phyloP scores from a whole-genome alignment of 2,113 vertebrate genomes.

The Argyrosomus japonicus region DNA sequence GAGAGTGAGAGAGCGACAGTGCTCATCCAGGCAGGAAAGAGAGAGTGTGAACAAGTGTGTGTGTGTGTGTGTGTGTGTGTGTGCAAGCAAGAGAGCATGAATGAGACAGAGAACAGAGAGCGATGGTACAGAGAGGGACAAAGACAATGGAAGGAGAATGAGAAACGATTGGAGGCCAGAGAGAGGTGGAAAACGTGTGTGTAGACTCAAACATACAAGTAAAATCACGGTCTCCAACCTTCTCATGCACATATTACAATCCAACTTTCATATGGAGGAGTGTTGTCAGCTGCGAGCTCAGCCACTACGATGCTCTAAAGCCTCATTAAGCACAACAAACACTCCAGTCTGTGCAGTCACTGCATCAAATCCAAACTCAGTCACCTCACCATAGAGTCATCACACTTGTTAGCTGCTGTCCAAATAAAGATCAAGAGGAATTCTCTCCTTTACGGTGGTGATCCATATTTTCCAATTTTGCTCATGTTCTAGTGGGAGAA shows the following conservation, averaged over 20 bases:
- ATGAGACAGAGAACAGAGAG: conserved; percentile 20
- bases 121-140: neutral
- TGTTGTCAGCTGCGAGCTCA: neutral
- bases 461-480: neutral
- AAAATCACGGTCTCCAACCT: neutral
- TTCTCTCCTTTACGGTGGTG: neutral
- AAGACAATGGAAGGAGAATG: conserved; percentile 5
- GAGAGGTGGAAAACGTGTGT: neutral
- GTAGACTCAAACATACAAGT: neutral
- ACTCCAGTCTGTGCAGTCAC: neutral
- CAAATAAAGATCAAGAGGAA: neutral
- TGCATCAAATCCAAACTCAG: neutral
- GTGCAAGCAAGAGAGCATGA: neutral
- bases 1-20: neutral
- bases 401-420: neutral
- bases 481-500: neutral
- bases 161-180: neutral
- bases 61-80: conserved; percentile 26
- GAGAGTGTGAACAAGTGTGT: neutral
- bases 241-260: neutral
- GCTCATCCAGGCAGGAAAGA: conserved; percentile 41
- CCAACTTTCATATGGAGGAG: neutral
- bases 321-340: conserved; percentile 9
- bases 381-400: neutral
- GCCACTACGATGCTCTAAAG: neutral